Percentiles rank a stretch among this genome's conserved stretches.
These are phyloP conservation scores for Epicauta chinensis DNA, from an alignment of 1,140 invertebrate species.

Conservation along the genomic window DNA sequence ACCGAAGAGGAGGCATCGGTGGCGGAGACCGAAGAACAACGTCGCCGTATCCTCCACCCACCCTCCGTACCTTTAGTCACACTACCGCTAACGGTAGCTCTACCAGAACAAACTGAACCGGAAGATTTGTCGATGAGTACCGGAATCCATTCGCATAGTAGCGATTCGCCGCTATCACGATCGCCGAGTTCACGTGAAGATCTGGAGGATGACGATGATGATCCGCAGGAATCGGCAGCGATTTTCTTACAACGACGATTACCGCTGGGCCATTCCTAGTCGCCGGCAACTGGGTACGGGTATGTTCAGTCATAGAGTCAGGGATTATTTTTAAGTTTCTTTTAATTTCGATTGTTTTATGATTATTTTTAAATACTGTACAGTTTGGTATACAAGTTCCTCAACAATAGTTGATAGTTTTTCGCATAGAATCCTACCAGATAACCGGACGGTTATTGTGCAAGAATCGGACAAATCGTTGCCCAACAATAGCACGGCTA, in stretches of 20 bases:
- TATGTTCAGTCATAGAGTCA: conserved; percentile 22
- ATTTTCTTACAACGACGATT: conserved; percentile 29
- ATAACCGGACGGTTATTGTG: not conserved
- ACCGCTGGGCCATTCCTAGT: conserved; percentile 28
- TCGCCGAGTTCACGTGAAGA: conserved; percentile 32
- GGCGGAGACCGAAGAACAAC: conserved; percentile 35
- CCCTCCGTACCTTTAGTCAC: conserved; percentile 30
- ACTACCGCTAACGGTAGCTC: conserved; percentile 38
- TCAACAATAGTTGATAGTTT: conserved; percentile 27
- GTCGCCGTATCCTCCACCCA: conserved; percentile 41
- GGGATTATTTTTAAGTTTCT: conserved; percentile 20
- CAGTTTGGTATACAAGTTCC: conserved; percentile 43
- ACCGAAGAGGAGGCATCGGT: conserved; percentile 26
- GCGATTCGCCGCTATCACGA: conserved; percentile 35
- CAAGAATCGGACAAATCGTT: not conserved
- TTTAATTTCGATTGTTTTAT: not conserved
- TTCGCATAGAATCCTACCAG: no score
- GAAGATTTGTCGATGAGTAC: conserved; percentile 70
- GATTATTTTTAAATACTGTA: conserved; percentile 26
- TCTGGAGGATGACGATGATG: conserved; percentile 31
- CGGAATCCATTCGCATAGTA: conserved; percentile 36
- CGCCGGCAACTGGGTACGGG: conserved; percentile 18
- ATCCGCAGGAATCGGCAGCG: conserved; percentile 25
- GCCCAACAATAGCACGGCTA: conserved; percentile 3
- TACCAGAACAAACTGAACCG: conserved; percentile 82